Base-by-base conservation (phyloP, 2,888 invertebrate species). In the Linyphia triangularis region DNA sequence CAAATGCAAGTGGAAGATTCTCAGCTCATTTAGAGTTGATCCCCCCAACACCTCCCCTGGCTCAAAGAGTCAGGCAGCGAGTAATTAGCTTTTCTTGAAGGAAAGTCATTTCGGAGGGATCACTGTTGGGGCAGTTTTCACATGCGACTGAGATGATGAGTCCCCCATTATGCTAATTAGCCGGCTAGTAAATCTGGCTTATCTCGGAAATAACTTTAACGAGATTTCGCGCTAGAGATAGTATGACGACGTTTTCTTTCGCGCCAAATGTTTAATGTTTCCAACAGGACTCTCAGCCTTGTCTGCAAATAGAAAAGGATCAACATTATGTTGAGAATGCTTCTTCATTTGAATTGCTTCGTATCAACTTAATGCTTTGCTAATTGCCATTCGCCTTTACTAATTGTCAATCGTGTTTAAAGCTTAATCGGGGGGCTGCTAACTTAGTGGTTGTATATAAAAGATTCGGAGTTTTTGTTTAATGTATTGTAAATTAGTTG, bases 1-100 rank as follows among this genome's bases (percentile, higher is more conserved):
- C 63, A 63, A 28, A 24, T 26, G 63, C 63, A 51, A 51, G 51
- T 69, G 59, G n/a, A 33, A 28, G 61, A 26, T 28, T n/a, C 77
- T 37, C 67, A 33, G 61, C 67, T 79, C 79, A 67, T 67, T 79
- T 79, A 51, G 79, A 65, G 51, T 24, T 30, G 30, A 30, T 51
- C 33, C 33, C 16, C n/a, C n/a, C 57, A n/a, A 28, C 24, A n/a
- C 24, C 16, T 33, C 57, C n/a, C 9, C 16, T 51, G 43, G 51
- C 43, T 67, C 67, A 51, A 65, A 28, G 40, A 63, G 37, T 77
- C 79, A 79, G 57, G 79, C 67, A 67, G 67, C 79, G 51, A 63
- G 85, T 85, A 85, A 85, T 85, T 85, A 85, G 70, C 78, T 85
- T 79, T 78, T 78, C 85, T 79, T 70, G 78, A 85, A 82, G 85